Evolutionary conservation across 2,888 invertebrate genomes (phyloP), one percentile per base, ranked within the genome.

Genomic region (Spodoptera exigua): DNA sequence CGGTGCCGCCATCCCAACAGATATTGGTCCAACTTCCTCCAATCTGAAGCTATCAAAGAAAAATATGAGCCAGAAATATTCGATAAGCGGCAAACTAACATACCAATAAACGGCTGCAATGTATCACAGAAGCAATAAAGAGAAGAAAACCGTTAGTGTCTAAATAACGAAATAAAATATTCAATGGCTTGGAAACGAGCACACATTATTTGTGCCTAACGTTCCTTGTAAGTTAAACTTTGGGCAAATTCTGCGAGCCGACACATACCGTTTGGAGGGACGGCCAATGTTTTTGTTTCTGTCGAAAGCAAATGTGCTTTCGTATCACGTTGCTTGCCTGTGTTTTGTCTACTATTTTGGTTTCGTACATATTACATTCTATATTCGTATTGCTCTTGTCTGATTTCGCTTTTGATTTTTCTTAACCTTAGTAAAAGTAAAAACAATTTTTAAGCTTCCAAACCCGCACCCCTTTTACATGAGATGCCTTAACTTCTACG

Each of bases 131-230:
- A 45, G 58, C 69, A 65, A 74, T 69, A 74, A 68, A 71, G 56
- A 63, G 37, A 54, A 61, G 58, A 63, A 65, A 57, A 14, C 70
- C 71, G 59, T 78, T 74, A 75, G 62, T 71, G 76, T 75, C 73
- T 71, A 76, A 75, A 78, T 77, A 82, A 76, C 70, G 78, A 77
- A 81, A 85, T 81, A 78, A 82, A 81, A 82, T 80, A 83, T 82
- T 82, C 84, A 86, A 75, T 77, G 81, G 76, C 58, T 74, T 61
- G 78, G 81, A 85, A 84, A 78, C 69, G 63, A 66, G 65, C 70
- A 46, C 65, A 70, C 76, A 72, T 79, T 78, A 80, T 74, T 71
- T 56, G 78, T 76, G 70, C 59, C 62, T 68, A 75, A 78, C 76
- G 71, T 65, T 67, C 55, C 78, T 69, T 71, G 74, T 84, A 82